Evolutionary conservation across 2,113 vertebrate species (phyloP).

Genomic region (Uropsilus gracilis): DNA sequence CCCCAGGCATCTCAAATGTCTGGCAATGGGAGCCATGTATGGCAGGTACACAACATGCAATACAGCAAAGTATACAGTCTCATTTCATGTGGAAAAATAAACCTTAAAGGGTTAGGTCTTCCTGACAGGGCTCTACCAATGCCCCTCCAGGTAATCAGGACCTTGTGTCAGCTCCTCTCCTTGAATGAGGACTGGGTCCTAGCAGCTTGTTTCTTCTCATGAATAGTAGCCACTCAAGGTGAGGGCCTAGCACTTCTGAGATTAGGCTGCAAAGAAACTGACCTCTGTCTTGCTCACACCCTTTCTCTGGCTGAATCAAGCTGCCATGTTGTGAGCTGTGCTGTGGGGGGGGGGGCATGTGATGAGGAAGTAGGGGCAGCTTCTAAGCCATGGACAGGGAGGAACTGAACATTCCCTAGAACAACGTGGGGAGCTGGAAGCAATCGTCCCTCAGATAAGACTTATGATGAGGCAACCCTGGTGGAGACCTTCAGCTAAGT

Average conservation of each 20-base stretch:
- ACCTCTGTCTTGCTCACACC: not conserved
- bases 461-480: not conserved
- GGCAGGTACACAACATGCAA: not conserved
- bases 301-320: not conserved
- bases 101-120: not conserved
- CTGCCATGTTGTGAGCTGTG: not conserved
- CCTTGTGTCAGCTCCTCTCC: not conserved
- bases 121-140: not conserved
- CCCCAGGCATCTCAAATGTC: not conserved
- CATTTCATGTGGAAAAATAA: not conserved
- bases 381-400: not conserved
- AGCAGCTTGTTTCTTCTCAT: constrained; percentile 20
- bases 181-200: not conserved
- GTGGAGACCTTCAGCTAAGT: not conserved
- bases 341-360: not conserved
- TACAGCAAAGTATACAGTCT: not conserved
- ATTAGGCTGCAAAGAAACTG: not conserved
- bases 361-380: not conserved
- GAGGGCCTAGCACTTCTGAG: not conserved
- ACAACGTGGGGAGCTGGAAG: not conserved
- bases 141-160: not conserved
- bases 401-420: not conserved
- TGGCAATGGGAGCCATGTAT: not conserved
- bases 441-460: not conserved
- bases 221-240: not conserved